Evolutionary conservation across 1,140 invertebrate genomes (phyloP).

Genomic region (Drosophila dunni): DNA sequence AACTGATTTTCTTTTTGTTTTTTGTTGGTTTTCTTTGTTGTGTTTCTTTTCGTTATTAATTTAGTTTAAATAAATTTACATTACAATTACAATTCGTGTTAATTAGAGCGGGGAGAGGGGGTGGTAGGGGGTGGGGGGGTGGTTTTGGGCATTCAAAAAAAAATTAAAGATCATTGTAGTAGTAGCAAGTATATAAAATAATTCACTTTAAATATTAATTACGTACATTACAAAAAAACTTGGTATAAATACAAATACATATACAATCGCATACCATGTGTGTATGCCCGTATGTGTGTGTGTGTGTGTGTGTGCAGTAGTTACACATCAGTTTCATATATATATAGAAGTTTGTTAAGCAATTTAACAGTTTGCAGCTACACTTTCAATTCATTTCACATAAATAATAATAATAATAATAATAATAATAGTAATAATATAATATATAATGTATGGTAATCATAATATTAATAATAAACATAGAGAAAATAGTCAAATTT

Average conservation of each 20-base stretch:
- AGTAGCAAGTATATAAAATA: slow-evolving; percentile 33
- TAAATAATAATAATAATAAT: slow-evolving; percentile 43
- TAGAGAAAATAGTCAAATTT: slow-evolving; percentile 39
- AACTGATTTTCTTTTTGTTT: slow-evolving; percentile 48
- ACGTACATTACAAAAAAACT: slow-evolving; percentile 56
- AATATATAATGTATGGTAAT: slow-evolving; percentile 1
- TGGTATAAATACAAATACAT: slow-evolving; percentile 53
- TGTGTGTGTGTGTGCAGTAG: slow-evolving; percentile 21
- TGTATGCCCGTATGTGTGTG: slow-evolving; percentile 17
- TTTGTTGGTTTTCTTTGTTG: slow-evolving; percentile 46
- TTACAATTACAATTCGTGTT: slow-evolving; percentile 52
- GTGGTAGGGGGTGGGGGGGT: not conserved
- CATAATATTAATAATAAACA: slow-evolving; percentile 35
- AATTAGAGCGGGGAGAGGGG: slow-evolving; percentile 1
- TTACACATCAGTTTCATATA: not conserved
- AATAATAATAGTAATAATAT: slow-evolving; percentile 26
- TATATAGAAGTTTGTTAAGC: slow-evolving; percentile 10
- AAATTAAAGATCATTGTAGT: slow-evolving; percentile 24
- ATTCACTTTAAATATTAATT: slow-evolving; percentile 54
- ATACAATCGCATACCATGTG: slow-evolving; percentile 18
- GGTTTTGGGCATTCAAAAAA: slow-evolving; percentile 22
- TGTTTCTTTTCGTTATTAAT: slow-evolving; percentile 54
- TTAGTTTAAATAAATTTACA: slow-evolving; percentile 56
- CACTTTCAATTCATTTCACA: slow-evolving; percentile 31
- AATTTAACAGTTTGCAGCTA: slow-evolving; percentile 15